Conservation (phyloP, 2,888 invertebrate genomes). For the Platypus cylindrus region DNA sequence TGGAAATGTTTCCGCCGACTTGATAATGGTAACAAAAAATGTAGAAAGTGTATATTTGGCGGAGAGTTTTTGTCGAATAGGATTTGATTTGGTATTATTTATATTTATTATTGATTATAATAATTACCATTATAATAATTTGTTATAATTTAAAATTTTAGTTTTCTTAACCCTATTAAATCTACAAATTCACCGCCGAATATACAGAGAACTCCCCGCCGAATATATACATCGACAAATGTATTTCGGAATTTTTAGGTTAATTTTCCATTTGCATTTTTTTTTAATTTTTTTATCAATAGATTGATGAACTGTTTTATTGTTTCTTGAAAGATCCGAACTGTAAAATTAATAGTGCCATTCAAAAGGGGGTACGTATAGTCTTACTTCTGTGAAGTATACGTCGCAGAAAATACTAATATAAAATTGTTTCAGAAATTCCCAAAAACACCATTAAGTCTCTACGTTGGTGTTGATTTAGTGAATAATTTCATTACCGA, state of each 20-base stretch:
- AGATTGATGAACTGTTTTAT: conserved; percentile 62
- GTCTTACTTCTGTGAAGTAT: conserved; percentile 3
- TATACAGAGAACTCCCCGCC: no score
- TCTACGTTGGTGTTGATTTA: conserved; percentile 51
- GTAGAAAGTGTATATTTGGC: no score
- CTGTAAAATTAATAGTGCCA: conserved; percentile 52
- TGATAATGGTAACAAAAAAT: conserved; percentile 27
- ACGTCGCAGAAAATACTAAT: conserved; percentile 4
- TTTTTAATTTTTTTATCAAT: conserved; percentile 11
- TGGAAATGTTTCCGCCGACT: conserved; percentile 22
- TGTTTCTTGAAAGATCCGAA: conserved; percentile 63
- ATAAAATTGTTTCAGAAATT: conserved; percentile 23
- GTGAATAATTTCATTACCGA: conserved; percentile 39
- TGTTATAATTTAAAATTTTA: no score
- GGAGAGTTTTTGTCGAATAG: no score
- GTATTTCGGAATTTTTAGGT: no score
- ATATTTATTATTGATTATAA: no score
- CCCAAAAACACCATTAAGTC: conserved; percentile 34
- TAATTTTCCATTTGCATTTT: no score
- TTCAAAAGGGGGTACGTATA: conserved; percentile 29
- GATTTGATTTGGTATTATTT: no score
- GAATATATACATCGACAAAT: no score
- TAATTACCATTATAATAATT: no score
- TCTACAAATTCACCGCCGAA: no score
- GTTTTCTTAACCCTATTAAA: no score